A percentile compares a stretch with the other conserved stretches of the same genome.
These are phyloP conservation scores for Danionella cerebrum DNA, from an alignment of 2,113 vertebrate genomes.

Conservation along the genomic window DNA sequence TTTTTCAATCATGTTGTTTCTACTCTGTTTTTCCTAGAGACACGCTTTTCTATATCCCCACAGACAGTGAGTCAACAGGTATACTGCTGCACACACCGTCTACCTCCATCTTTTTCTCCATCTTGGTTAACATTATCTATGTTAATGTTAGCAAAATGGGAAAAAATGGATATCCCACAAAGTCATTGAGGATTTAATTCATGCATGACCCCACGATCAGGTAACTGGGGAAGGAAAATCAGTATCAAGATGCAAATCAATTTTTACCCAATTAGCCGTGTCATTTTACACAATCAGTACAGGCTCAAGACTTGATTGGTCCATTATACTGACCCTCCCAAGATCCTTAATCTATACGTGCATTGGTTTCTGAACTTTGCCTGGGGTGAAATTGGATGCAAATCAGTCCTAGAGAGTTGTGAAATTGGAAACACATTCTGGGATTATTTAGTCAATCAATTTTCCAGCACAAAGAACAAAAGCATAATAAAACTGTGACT, in stretches of 20 bases:
- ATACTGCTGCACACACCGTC: background rate
- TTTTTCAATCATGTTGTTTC: constrained; percentile 4
- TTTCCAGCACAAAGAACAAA: background rate
- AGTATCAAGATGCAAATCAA: background rate
- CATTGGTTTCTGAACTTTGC: background rate
- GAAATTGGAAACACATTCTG: background rate
- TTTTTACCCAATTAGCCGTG: constrained; percentile 1
- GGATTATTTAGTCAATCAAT: background rate
- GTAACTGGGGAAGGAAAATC: background rate
- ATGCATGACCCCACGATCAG: background rate
- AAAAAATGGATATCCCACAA: constrained; percentile 10
- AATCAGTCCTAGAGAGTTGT: background rate
- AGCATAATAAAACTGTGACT: background rate
- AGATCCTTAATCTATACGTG: background rate
- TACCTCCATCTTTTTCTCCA: background rate
- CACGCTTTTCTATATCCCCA: background rate
- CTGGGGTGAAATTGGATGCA: background rate
- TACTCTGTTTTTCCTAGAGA: background rate
- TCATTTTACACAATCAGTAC: background rate
- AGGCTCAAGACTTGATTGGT: background rate
- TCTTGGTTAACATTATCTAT: background rate
- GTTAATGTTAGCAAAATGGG: background rate
- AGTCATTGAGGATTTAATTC: background rate
- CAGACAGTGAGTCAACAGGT: background rate
- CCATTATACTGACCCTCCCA: background rate